Evolutionary conservation across 1,140 invertebrate species (phyloP), one percentile per base, ranked within the genome.

Genomic region (Reticulitermes speratus): DNA sequence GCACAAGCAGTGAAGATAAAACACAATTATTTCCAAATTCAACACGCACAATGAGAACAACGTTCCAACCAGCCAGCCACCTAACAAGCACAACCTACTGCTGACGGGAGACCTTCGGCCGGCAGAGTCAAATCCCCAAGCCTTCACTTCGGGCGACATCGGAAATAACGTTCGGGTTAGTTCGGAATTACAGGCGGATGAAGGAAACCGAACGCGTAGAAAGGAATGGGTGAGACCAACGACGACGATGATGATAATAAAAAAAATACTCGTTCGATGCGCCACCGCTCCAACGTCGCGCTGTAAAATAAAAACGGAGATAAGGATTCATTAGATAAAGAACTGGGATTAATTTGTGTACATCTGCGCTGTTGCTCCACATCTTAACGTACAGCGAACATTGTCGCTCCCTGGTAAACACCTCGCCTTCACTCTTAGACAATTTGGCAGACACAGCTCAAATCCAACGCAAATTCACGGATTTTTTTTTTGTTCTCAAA

Each of bases 21-120:
- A 84, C 83, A 84, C 83, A 65, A 23, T 9, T 65, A 65, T 65
- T 65, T 65, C 59, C 59, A 84, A 84, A 84, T 84, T 84, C 83
- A 45, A 84, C 83, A 84, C 52, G 83, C 45, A 84, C 83, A 84
- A 84, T 25, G 45, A 84, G 7, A 12, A 84, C 45, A 44, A 8
- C 48, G 45, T 84, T 48, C 83, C 48, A 30, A 86, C 59, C 86
- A 82, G 48, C 82, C 86, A 69, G 86, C 82, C 86, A 84, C 86
- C 86, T n/a, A 84, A 82, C 86, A 82, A 86, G 86, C 86, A 86
- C 86, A 84, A 84, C 86, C 86, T 86, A 86, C 86, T 86, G 86
- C 86, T 86, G 30, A 81, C 85, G 23, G 83, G 44, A 16, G 75
- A 69, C 52, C 65, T 65, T 65, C 82, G 81, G 82, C 38, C 86